Evolutionary conservation across 2,888 invertebrate species (phyloP), one percentile per base, ranked within the genome.

Genomic region (Kuschelorhynchus macadamiae): DNA sequence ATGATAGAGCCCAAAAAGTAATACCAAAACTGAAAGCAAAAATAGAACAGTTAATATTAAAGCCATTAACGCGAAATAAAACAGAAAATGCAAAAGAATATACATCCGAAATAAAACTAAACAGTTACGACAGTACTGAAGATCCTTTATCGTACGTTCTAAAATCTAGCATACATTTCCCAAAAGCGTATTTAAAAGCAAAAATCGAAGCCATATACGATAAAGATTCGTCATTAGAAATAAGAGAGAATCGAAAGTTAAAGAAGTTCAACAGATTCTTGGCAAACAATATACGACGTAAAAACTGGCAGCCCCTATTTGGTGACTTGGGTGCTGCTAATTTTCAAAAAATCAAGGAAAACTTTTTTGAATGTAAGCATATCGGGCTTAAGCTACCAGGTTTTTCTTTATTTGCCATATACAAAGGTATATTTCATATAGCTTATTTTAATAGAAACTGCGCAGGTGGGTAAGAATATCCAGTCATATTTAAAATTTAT

Each of bases 331-430:
- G 30, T 12, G 16, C 17, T 2, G 21, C 18, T 9, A 21, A 39
- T 30, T 64, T 64, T 42, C 20, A 47, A 17, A 46, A 33, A 41
- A 46, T 55, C 32, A 64, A 49, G 47, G 41, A 64, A 12, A 16
- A 39, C 11, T 64, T 64, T 17, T 64, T 64, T 18, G 21, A 49
- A 49, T 44, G 64, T 64, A 64, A 64, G 64, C 25, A 25, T 25
- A 5, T 25, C 25, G 25, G 25, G 25, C 25, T 25, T n/a, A 14
- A 17, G 42, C 9, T 18, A 9, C 16, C 42, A 16, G 14, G 14
- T 9, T 42, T 42, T 14, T 39, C n/a, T n/a, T n/a, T n/a, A n/a
- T n/a, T n/a, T n/a, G n/a, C n/a, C n/a, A n/a, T n/a, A n/a, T n/a
- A n/a, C n/a, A n/a, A n/a, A n/a, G n/a, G n/a, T n/a, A n/a, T n/a